Base-by-base conservation (phyloP, 2,797 vertebrate species). In the Telmatherina bonti region DNA sequence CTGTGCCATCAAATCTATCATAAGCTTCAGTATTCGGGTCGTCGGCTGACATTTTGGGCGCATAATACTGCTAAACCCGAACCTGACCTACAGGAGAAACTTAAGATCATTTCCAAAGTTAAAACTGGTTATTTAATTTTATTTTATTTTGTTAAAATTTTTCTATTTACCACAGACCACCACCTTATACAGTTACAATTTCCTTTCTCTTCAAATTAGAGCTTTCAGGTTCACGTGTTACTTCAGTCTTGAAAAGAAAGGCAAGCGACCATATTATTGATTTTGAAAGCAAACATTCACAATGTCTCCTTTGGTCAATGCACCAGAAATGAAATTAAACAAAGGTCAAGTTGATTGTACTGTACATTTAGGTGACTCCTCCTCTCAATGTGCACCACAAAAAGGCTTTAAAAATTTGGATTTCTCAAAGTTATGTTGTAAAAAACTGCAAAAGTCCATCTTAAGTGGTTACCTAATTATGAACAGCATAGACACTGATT, bases 271-370 rank as follows among this genome's bases (percentile, higher is more conserved):
- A 15, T 57, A 59, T 70, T 59, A 79, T 74, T 51, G 70, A 83
- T 83, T 75, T 33, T 69, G 22, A 63, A 45, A 60, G 69, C n/a
- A 74, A 74, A 74, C 68, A 70, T 76, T 75, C 52, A 49, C 67
- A 69, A 56, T 53, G 58, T 64, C 20, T 73, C 24, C 56, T 81
- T 45, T 62, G 59, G 10, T 80, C 77, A 81, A 74, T 74, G 75
- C 67, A 33, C 5, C 36, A 33, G 26, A 72, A 72, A 84, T 84
- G 10, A 0, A 57, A 52, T 84, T 82, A 74, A 61, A 61, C 49
- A 78, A 77, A 78, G 78, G 58, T 82, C 62, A 77, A 16, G 51
- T 66, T 72, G 54, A 8, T 38, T 10, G 22, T 62, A 20, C 60
- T 45, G 60, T 74, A 35, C 31, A 74, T 59, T 62, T 56, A 31